Evolutionary conservation across 2,113 vertebrate genomes (phyloP).

Genomic region (Vireo altiloquus): DNA sequence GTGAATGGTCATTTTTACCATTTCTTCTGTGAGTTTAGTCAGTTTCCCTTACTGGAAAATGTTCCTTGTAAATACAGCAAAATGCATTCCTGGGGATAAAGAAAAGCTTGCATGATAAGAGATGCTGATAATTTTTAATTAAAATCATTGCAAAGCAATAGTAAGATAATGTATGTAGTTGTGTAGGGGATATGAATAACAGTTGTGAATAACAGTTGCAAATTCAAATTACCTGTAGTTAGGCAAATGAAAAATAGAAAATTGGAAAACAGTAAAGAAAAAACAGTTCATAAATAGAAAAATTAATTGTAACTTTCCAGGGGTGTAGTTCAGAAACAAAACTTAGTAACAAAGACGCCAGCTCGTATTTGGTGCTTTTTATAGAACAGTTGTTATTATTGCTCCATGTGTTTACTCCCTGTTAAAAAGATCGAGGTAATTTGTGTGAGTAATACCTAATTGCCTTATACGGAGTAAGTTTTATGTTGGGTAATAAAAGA

Average conservation of each 20-base stretch:
- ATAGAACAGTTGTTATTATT: background rate
- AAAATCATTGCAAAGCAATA: background rate
- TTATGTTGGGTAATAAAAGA: conserved; percentile 6
- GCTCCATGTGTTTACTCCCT: background rate
- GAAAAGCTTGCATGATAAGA: background rate
- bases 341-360: background rate
- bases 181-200: background rate
- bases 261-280: background rate
- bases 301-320: background rate
- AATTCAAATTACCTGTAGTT: background rate
- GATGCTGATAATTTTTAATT: background rate
- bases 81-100: background rate
- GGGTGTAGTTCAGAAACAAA: background rate
- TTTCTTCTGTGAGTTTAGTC: background rate
- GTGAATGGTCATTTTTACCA: background rate
- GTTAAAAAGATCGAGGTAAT: background rate
- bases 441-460: background rate
- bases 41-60: background rate
- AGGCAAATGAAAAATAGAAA: background rate
- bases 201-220: background rate
- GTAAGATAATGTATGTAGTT: background rate
- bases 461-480: background rate
- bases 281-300: background rate
- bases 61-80: background rate
- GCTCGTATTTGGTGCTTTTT: background rate